Evolutionary conservation across 2,888 invertebrate species (phyloP).

Genomic region (Yponomeuta plumbellus): DNA sequence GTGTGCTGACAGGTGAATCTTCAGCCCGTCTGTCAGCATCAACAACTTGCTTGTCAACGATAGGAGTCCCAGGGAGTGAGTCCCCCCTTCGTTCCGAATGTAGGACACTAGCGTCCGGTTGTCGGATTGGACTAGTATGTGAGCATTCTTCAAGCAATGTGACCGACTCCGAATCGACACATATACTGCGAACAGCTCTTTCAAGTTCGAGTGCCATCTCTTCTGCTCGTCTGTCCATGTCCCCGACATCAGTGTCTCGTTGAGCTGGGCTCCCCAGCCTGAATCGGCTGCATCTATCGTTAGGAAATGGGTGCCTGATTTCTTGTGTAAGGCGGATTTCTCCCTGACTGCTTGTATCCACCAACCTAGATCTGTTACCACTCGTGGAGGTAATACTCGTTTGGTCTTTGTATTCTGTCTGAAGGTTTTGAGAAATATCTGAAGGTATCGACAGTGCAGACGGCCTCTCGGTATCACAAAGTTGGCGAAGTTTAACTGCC

Average conservation of each 20-base stretch:
- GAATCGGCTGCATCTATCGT: constrained; percentile 25
- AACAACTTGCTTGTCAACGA: constrained; percentile 18
- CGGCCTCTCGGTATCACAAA: constrained; percentile 16
- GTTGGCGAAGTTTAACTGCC: constrained; percentile 19
- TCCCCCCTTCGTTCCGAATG: constrained; percentile 27
- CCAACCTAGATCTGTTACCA: constrained; percentile 20
- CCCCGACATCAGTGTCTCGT: constrained; percentile 21
- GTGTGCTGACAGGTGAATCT: constrained; percentile 6
- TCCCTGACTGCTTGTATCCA: constrained; percentile 21
- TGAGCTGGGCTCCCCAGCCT: constrained; percentile 27
- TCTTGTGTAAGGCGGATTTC: constrained; percentile 17
- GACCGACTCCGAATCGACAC: constrained; percentile 8
- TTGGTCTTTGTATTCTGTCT: neutral
- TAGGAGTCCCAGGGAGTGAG: constrained; percentile 22
- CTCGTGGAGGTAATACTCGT: neutral
- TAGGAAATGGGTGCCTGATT: constrained; percentile 23
- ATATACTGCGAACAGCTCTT: constrained; percentile 22
- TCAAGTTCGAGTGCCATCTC: constrained; percentile 27
- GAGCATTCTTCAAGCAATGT: constrained; percentile 12
- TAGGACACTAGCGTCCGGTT: constrained; percentile 25
- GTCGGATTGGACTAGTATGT: constrained; percentile 25
- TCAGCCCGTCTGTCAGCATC: neutral
- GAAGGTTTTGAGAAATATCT: constrained; percentile 3
- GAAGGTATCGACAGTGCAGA: constrained; percentile 18
- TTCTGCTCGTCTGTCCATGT: constrained; percentile 22